Evolutionary conservation across 92 coral and sea anemone genomes (phyloP), one percentile per base, ranked within the genome.

Genomic region (Zoanthus solanderi): DNA sequence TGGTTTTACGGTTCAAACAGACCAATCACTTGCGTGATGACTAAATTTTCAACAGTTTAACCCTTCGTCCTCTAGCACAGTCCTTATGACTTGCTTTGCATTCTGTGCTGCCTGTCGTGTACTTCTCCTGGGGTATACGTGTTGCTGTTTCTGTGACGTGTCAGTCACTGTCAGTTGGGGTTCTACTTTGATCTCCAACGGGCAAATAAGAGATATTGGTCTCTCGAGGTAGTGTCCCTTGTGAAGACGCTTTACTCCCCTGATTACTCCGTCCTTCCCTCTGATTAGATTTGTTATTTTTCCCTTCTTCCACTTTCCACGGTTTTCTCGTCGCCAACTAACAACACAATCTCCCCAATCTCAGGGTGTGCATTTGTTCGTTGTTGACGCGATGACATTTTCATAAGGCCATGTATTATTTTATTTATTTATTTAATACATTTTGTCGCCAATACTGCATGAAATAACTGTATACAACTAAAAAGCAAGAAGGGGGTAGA

Each of bases 271-370:
- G 42, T 89, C 92, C 56, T 76, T 89, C 42, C 92, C 92, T 75
- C 50, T 48, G 68, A 84, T 63, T 0, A 56, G 89, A 4, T 60
- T 17, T 0, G 63, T 34, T 71, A 90, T 74, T 54, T 65, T 79
- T 37, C 90, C 84, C 31, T 74, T 90, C 90, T 78, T 88, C 88
- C 86, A 78, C 53, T 76, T 76, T 66, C 90, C 86, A 31, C 79
- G 90, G 45, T 88, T 88, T 90, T 85, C 68, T 79, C 92, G 34
- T 90, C 90, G 12, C 86, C 92, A 2, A 88, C 76, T 16, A 88
- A 47, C 0, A 88, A 88, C 30, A 88, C 91, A 16, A 88, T 67
- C 65, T 80, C 90, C 30, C 90, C 90, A 18, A 87, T 72, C 15
- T 78, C 90, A 78, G 90, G 90, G 23, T 57, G 50, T n/a, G 88